Percentiles rank a stretch among this genome's conserved stretches.
Conservation (phyloP, 2,888 invertebrate species). For the Arctia plantaginis region DNA sequence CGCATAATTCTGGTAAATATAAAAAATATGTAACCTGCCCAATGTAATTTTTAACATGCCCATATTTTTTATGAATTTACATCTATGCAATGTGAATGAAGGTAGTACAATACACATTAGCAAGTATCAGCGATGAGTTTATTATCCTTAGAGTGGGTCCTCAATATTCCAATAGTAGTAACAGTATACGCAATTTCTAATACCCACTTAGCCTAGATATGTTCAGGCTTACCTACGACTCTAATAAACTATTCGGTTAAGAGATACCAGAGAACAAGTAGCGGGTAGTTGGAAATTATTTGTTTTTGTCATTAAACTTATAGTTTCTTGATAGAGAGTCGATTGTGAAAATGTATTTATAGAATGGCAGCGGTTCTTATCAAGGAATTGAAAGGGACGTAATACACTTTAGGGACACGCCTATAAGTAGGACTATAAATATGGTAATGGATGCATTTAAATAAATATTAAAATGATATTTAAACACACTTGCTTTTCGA, state of each 20-base stretch:
- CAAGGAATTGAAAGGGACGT: background rate
- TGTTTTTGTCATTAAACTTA: conserved; percentile 33
- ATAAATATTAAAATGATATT: too few relatives aligned
- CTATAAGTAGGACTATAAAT: background rate
- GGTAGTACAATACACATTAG: background rate
- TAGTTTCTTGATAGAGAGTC: conserved; percentile 32
- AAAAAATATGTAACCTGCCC: too few relatives aligned
- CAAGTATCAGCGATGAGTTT: background rate
- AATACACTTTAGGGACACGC: background rate
- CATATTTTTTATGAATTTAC: too few relatives aligned
- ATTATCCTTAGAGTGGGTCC: background rate
- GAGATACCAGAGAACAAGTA: background rate
- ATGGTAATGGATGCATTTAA: background rate
- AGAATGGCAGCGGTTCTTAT: background rate
- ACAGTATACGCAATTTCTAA: background rate
- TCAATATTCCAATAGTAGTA: background rate
- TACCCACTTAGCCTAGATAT: background rate
- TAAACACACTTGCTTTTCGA: too few relatives aligned
- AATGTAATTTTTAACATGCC: too few relatives aligned
- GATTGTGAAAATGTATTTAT: conserved; percentile 22
- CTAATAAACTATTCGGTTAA: conserved; percentile 5
- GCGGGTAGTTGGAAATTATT: conserved; percentile 18
- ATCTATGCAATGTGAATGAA: background rate
- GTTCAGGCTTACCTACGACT: background rate
- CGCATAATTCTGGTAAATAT: too few relatives aligned